Evolutionary conservation across 2,113 vertebrate species (phyloP).

Genomic region (Microtus ochrogaster): DNA sequence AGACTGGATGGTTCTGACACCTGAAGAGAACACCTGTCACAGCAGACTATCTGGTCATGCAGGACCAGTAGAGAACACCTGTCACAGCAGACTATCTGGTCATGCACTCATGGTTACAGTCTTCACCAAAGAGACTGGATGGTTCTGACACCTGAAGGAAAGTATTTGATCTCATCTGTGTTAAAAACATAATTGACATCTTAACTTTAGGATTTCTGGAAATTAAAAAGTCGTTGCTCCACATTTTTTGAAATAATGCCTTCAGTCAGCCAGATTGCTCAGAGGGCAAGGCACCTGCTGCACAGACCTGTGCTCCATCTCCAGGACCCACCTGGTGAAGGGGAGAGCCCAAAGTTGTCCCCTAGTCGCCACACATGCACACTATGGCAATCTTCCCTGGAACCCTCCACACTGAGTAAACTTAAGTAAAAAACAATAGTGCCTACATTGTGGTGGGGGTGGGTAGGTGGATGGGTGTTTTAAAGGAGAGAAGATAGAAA

Average conservation of each 20-base stretch:
- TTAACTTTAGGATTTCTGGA: constrained; percentile 1
- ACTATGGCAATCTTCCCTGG: neutral
- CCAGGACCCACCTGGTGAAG: neutral
- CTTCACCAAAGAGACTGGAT: neutral
- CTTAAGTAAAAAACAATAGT: neutral
- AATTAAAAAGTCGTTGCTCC: neutral
- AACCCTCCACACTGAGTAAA: neutral
- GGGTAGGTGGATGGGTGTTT: too few species aligned
- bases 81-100: neutral
- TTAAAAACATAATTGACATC: neutral
- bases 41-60: neutral
- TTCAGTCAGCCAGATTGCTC: neutral
- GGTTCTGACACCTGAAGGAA: constrained; percentile 6
- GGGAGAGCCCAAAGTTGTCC: neutral
- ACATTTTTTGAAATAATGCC: neutral
- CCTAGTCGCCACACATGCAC: neutral
- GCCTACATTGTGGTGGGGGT: neutral
- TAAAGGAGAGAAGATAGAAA: neutral
- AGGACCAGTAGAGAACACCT: neutral
- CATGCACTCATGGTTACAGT: neutral
- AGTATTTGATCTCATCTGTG: constrained; percentile 3
- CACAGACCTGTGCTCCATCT: neutral
- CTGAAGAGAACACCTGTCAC: neutral
- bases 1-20: neutral
- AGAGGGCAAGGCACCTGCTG: neutral